These are phyloP conservation scores for Ooceraea biroi DNA, from an alignment of 1,140 invertebrate species.

Conservation along the genomic window DNA sequence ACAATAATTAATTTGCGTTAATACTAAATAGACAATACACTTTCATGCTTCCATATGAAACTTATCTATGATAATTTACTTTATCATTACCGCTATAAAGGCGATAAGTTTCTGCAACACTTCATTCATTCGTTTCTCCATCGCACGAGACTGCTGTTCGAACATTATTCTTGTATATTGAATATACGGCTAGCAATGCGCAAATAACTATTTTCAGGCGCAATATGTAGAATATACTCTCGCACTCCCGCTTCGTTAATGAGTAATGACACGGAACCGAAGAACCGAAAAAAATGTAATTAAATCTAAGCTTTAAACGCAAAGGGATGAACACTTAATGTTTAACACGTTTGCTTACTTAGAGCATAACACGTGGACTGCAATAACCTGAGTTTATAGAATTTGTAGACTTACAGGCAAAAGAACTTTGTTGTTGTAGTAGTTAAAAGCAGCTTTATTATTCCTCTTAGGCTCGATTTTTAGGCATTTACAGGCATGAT, in stretches of 20 bases:
- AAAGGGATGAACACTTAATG: slow-evolving; percentile 26
- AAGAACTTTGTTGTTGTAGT: slow-evolving; percentile 24
- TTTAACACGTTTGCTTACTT: slow-evolving; percentile 7
- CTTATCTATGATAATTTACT: slow-evolving; percentile 69
- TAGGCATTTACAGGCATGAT: slow-evolving; percentile 55
- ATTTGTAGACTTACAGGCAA: slow-evolving; percentile 45
- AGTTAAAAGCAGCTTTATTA: slow-evolving; percentile 50
- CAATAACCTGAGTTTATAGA: slow-evolving; percentile 14
- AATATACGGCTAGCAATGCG: slow-evolving; percentile 1
- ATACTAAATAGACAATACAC: slow-evolving; percentile 78
- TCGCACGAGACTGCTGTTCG: slow-evolving; percentile 65
- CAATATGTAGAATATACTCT: slow-evolving; percentile 14
- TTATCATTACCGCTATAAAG: slow-evolving; percentile 64
- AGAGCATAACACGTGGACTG: background rate
- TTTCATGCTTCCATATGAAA: slow-evolving; percentile 73
- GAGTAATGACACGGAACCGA: background rate
- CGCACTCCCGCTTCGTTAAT: background rate
- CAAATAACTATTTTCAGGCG: background rate
- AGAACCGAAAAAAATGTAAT: slow-evolving; percentile 25
- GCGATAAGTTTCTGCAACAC: slow-evolving; percentile 60
- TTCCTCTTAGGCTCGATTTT: slow-evolving; percentile 52
- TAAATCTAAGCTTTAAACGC: slow-evolving; percentile 41
- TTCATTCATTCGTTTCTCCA: slow-evolving; percentile 51
- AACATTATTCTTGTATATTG: slow-evolving; percentile 28
- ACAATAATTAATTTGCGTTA: slow-evolving; percentile 77